Percentiles rank a stretch among this genome's conserved stretches.
Evolutionary conservation across 2,888 invertebrate genomes (phyloP).

Genomic region (Eupithecia subfuscata): DNA sequence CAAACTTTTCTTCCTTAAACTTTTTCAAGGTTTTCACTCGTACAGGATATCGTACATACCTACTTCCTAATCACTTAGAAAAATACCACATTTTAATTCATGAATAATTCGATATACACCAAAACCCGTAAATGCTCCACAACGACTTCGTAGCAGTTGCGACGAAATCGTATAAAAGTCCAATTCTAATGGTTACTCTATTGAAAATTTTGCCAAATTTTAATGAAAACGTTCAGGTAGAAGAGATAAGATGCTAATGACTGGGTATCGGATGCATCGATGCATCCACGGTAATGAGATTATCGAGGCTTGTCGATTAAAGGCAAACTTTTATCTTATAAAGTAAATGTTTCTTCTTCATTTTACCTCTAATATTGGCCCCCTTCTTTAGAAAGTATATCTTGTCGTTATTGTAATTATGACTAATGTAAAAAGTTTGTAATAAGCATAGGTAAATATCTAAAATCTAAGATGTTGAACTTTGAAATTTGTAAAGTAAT

Average conservation of each 20-base stretch:
- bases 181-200: not conserved
- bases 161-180: not conserved
- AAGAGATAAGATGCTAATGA: not conserved
- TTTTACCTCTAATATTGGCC: not conserved
- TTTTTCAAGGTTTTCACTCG: not conserved
- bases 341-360: not conserved
- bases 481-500: no score
- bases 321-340: not conserved
- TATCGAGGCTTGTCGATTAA: not conserved
- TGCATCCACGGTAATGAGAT: not conserved
- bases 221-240: not conserved
- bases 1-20: not conserved
- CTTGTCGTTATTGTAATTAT: not conserved
- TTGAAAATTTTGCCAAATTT: not conserved
- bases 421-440: no score
- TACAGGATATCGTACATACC: not conserved
- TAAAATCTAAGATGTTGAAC: not conserved
- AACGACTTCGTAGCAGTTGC: not conserved
- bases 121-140: not conserved
- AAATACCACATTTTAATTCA: not conserved
- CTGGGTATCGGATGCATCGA: slow-evolving; percentile 25
- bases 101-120: not conserved
- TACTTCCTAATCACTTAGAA: not conserved
- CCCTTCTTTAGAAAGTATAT: not conserved
- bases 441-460: no score